phyloP scores from a whole-genome alignment of 2,888 invertebrate genomes.

The Exephanes ischioxanthus region DNA sequence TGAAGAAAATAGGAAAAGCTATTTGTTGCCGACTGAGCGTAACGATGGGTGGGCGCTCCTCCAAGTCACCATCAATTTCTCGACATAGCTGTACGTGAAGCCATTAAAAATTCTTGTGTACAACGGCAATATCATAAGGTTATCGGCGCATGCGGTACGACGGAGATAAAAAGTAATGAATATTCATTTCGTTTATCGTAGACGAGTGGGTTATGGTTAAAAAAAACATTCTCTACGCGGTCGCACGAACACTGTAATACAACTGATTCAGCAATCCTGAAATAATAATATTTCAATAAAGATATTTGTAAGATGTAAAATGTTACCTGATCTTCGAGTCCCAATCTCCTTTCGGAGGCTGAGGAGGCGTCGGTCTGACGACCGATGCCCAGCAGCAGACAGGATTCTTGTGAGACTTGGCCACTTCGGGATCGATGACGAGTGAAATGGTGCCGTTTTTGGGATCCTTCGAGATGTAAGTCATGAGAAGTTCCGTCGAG shows the following conservation, averaged over 20 bases:
- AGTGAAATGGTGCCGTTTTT: slow-evolving; percentile 76
- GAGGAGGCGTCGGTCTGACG: slow-evolving; percentile 85
- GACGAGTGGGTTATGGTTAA: neutral
- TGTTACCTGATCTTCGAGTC: slow-evolving; percentile 81
- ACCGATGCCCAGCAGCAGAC: slow-evolving; percentile 89
- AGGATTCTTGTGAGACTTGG: slow-evolving; percentile 84
- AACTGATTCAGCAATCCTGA: neutral
- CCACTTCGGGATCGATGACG: slow-evolving; percentile 74
- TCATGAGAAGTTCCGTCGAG: slow-evolving; percentile 79
- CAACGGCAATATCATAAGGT: neutral
- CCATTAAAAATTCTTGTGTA: neutral
- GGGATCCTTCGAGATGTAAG: slow-evolving; percentile 72
- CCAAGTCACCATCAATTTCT: neutral
- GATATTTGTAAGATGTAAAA: neutral
- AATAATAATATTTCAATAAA: neutral
- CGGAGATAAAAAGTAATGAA: neutral
- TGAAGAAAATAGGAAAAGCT: neutral
- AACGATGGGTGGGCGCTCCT: neutral
- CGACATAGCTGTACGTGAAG: neutral
- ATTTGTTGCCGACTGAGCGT: neutral
- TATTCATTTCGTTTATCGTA: neutral
- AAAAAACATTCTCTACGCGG: neutral
- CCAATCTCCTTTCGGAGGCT: slow-evolving; percentile 75
- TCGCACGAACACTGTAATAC: neutral
- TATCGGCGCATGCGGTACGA: neutral